Percentiles rank a stretch among this genome's conserved stretches.
phyloP scores from a whole-genome alignment of 2,797 vertebrate genomes.

The Crotalus adamanteus region DNA sequence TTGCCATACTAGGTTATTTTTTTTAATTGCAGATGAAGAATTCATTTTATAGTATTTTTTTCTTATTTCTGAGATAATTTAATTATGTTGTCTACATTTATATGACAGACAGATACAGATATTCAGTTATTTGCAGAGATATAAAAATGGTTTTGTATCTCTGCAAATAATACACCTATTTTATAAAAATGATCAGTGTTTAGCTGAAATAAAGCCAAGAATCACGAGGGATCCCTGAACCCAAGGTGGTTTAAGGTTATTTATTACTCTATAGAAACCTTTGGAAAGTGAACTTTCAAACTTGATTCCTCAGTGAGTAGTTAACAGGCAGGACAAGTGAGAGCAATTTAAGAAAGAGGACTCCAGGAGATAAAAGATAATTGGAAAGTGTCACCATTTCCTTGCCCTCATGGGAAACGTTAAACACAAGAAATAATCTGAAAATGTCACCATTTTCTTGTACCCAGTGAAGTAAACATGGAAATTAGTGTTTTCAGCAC shows the following conservation, averaged over 20 bases:
- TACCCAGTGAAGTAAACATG: neutral
- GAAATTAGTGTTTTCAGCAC: slow-evolving; percentile 19
- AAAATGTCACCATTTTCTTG: slow-evolving; percentile 12
- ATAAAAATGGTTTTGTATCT: slow-evolving; percentile 4
- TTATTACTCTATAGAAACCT: slow-evolving; percentile 25
- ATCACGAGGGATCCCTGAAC: neutral
- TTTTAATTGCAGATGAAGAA: neutral
- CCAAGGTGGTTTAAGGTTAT: slow-evolving; percentile 1
- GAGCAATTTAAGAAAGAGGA: slow-evolving; percentile 30
- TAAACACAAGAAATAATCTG: slow-evolving; percentile 6
- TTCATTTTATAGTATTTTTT: neutral
- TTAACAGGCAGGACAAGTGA: slow-evolving; percentile 36
- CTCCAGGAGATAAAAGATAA: slow-evolving; percentile 25
- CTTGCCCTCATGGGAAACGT: slow-evolving; percentile 10
- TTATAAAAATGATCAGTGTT: neutral
- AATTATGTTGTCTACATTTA: neutral
- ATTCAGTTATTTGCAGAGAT: neutral
- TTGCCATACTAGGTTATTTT: neutral
- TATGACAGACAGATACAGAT: neutral
- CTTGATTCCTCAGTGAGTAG: neutral
- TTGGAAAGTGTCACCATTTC: slow-evolving; percentile 22
- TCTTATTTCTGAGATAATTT: neutral
- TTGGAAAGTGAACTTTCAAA: slow-evolving; percentile 35
- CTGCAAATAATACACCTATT: neutral
- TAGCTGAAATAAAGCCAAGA: slow-evolving; percentile 12